A percentile compares a stretch with the other conserved stretches of the same genome.
phyloP scores from a whole-genome alignment of 2,888 invertebrate genomes.

The Octonoba sinensis region DNA sequence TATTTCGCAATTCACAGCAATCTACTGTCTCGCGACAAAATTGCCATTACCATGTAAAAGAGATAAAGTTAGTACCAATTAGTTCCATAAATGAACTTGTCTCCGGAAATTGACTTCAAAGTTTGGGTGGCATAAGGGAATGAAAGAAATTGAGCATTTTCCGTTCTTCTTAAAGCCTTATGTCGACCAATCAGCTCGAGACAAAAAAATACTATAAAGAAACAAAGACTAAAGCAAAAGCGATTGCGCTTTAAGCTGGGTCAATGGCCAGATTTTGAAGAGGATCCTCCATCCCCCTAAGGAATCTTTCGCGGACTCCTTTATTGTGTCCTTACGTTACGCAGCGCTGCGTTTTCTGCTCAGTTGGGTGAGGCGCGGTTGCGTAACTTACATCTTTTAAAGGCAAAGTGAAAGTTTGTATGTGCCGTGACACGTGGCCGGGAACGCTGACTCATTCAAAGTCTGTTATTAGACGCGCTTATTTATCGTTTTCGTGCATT shows the following conservation, averaged over 20 bases:
- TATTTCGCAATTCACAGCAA: too few species aligned
- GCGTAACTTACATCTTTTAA: constrained; percentile 28
- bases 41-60: too few species aligned
- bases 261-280: constrained; percentile 43
- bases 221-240: neutral
- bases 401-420: constrained; percentile 24
- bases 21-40: too few species aligned
- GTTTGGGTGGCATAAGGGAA: too few species aligned
- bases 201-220: neutral
- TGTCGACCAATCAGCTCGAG: neutral
- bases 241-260: constrained; percentile 29
- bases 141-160: too few species aligned
- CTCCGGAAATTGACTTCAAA: too few species aligned
- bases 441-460: constrained; percentile 15
- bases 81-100: too few species aligned
- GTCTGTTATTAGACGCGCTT: constrained; percentile 29
- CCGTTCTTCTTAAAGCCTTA: neutral
- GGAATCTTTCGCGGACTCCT: constrained; percentile 22
- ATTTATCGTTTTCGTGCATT: neutral
- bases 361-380: constrained; percentile 12
- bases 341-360: constrained; percentile 26
- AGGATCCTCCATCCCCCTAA: constrained; percentile 18
- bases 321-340: constrained; percentile 33
- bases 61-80: too few species aligned
- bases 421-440: constrained; percentile 26